Base-by-base conservation (phyloP, 2,888 invertebrate genomes). In the Machimus rusticus region DNA sequence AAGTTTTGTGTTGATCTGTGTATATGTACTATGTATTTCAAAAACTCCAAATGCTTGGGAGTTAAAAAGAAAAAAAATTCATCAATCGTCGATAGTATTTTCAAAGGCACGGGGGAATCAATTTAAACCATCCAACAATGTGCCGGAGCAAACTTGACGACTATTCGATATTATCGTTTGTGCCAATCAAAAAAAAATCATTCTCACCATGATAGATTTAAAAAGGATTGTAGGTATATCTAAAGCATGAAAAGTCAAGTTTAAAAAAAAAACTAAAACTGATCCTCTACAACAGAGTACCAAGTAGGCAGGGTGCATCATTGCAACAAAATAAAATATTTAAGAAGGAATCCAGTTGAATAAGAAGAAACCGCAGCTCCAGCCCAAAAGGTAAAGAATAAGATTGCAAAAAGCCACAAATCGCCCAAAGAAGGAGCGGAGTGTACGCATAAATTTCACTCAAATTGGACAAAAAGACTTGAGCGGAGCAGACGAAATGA, bases 381-480 rank as follows among this genome's bases (percentile, higher is more conserved):
- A 66, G 66, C 43, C 51, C 51, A 51, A 79, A 79, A 51, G 23
- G 28, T 14, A 37, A 28, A 46, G 28, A 51, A 46, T 34, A 28
- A 79, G 51, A 79, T 51, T 51, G 31, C 51, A 51, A 79, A 79
- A 79, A 79, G 31, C 79, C 79, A n/a, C 46, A 79, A 79, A 79
- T 51, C 46, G 51, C 31, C 79, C 55, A 79, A 79, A 79, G 79
- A 79, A 79, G 79, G 79, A 79, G 51, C 51, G 79, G 79, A 79
- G 79, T 51, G 39, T 51, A 79, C 79, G 79, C 79, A 79, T 79
- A 79, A 79, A 79, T 79, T 79, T 79, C 79, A 79, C 79, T 79
- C 31, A 79, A 79, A 79, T 79, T 79, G 79, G 79, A 79, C 79
- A 79, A 79, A 79, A 79, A 79, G 79, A 28, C 79, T 51, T 16